Evolutionary conservation across 2,113 vertebrate species (phyloP).

Genomic region (Nycticorax nycticorax): DNA sequence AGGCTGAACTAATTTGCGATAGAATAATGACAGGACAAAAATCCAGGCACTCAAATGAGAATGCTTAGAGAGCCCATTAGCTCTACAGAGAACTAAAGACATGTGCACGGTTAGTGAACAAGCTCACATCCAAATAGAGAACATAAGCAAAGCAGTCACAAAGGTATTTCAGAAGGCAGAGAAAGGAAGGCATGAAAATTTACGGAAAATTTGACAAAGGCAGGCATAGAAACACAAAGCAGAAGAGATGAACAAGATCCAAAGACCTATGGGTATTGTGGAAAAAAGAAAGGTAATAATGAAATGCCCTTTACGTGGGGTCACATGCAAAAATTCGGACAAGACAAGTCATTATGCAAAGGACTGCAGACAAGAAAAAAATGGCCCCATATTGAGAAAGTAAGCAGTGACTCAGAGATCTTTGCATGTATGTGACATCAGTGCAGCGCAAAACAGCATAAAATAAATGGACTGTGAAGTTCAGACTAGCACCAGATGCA

Average conservation of each 20-base stretch:
- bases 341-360: not conserved
- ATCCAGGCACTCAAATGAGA: constrained; percentile 3
- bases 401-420: not conserved
- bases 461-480: constrained; percentile 10
- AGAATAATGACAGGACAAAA: constrained; percentile 39
- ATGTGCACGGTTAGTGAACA: not conserved
- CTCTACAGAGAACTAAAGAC: not conserved
- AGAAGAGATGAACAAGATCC: not conserved
- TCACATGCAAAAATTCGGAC: not conserved
- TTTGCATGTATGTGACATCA: constrained; percentile 6
- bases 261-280: not conserved
- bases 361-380: not conserved
- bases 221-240: not conserved
- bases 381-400: not conserved
- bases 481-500: constrained; percentile 5
- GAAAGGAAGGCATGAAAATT: not conserved
- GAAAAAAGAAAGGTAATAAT: not conserved
- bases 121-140: not conserved
- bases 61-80: not conserved
- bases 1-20: constrained; percentile 21
- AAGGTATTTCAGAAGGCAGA: not conserved
- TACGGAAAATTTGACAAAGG: not conserved
- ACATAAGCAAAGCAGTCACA: not conserved
- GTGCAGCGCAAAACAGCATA: not conserved
- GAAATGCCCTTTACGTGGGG: not conserved